Percentiles rank a stretch among this genome's conserved stretches.
phyloP scores from a whole-genome alignment of 2,797 vertebrate species.

The Labeo calbasu region DNA sequence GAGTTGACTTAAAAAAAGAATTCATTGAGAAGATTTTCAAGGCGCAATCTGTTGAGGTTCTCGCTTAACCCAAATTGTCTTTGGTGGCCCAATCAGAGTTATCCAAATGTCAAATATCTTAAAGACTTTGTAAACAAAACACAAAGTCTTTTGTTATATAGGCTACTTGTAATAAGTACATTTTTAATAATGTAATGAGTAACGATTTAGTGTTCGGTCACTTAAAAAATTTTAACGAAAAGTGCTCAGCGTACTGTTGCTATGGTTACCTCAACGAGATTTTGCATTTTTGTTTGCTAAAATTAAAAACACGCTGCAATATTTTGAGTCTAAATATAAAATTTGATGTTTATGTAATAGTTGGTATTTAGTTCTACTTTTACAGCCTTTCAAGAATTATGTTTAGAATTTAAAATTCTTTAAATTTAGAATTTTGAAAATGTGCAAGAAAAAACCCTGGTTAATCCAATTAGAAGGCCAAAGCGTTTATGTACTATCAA shows the following conservation, averaged over 20 bases:
- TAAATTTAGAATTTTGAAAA: background rate
- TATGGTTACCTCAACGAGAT: background rate
- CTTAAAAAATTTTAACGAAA: background rate
- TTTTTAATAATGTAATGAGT: background rate
- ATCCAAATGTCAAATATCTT: background rate
- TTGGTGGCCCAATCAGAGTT: background rate
- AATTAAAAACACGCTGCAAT: background rate
- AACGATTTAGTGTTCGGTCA: background rate
- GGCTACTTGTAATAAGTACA: background rate
- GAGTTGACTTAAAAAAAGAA: background rate
- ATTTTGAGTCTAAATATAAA: background rate
- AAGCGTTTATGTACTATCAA: constrained; percentile 19
- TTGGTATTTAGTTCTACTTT: background rate
- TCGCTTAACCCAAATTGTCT: background rate
- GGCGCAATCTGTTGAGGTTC: constrained; percentile 1
- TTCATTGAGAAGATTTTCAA: background rate
- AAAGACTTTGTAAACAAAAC: background rate
- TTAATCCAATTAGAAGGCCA: background rate
- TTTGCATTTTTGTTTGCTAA: background rate
- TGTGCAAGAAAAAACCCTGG: background rate
- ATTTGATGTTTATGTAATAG: background rate
- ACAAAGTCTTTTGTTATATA: background rate
- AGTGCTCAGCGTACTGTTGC: background rate
- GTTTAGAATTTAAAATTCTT: background rate
- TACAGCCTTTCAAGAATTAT: background rate